Evolutionary conservation across 2,797 vertebrate species (phyloP), one percentile per base, ranked within the genome.

Genomic region (Mastacembelus armatus): DNA sequence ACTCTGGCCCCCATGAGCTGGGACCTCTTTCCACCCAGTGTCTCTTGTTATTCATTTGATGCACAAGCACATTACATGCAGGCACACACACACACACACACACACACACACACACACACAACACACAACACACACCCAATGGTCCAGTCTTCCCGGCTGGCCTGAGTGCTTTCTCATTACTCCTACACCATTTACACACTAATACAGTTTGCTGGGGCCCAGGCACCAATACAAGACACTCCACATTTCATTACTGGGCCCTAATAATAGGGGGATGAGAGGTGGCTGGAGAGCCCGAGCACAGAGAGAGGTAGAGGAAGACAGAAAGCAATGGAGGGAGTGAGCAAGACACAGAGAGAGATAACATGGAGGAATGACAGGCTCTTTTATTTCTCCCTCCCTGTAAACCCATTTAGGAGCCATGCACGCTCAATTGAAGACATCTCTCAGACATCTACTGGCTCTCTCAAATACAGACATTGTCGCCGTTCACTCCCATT

Each of bases 231-330:
- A 82, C 63, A 27, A 91, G 76, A 90, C 90, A 85, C 91, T 93
- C 90, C 90, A 92, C 91, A 94, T 94, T 93, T 92, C 92, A 94
- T 94, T 93, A 93, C 83, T 61, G 56, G 69, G 77, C 66, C 87
- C 81, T 87, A 90, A 90, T 91, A 87, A 91, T 81, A 78, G 74
- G 67, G 81, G 81, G 77, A 77, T 67, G 80, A 81, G 76, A 78
- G 75, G 67, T 14, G 52, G 63, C 65, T 67, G 71, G 69, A 84
- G 69, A 77, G 74, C 42, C 10, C 5, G 43, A 12, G n/a, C 57
- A 74, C 57, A 54, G 56, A 70, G 57, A 15, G 54, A 59, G 54
- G 48, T 71, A 54, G 63, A n/a, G 33, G 24, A 42, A 65, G 55
- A 51, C 2, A 22, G 71, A 61, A 26, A 51, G 45, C 12, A 47